phyloP scores from a whole-genome alignment of 2,113 vertebrate species.

The Pomatorhinus ruficollis region DNA sequence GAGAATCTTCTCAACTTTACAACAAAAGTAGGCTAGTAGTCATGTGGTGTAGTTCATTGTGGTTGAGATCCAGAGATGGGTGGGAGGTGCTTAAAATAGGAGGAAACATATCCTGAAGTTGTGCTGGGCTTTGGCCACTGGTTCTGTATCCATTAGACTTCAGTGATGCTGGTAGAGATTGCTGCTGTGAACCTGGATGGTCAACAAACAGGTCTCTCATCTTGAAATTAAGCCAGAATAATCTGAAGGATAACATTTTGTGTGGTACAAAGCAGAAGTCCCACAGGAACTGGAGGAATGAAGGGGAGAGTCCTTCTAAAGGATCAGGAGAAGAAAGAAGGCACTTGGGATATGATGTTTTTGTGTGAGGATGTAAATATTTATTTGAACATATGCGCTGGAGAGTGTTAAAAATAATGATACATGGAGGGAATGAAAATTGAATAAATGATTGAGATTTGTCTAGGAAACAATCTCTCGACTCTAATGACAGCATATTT shows the following conservation, averaged over 20 bases:
- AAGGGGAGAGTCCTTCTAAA: not conserved
- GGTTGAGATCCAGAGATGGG: not conserved
- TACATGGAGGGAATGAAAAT: not conserved
- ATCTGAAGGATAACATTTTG: not conserved
- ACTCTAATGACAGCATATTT: not conserved
- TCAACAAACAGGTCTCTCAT: not conserved
- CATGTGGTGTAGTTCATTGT: not conserved
- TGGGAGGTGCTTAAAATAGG: not conserved
- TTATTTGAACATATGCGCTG: not conserved
- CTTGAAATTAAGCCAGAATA: not conserved
- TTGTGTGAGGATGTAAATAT: not conserved
- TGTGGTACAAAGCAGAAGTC: not conserved
- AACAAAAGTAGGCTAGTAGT: not conserved
- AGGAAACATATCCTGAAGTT: not conserved
- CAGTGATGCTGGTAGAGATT: not conserved
- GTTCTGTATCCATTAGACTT: accelerated
- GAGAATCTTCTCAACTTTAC: not conserved
- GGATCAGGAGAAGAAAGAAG: not conserved
- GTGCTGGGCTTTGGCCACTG: not conserved
- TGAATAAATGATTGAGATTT: not conserved
- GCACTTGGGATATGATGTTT: not conserved
- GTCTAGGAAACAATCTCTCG: not conserved
- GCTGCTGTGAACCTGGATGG: not conserved
- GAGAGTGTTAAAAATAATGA: not conserved
- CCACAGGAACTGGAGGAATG: not conserved